These are phyloP conservation scores for Heliconius sara DNA, from an alignment of 2,888 invertebrate species.

Conservation along the genomic window DNA sequence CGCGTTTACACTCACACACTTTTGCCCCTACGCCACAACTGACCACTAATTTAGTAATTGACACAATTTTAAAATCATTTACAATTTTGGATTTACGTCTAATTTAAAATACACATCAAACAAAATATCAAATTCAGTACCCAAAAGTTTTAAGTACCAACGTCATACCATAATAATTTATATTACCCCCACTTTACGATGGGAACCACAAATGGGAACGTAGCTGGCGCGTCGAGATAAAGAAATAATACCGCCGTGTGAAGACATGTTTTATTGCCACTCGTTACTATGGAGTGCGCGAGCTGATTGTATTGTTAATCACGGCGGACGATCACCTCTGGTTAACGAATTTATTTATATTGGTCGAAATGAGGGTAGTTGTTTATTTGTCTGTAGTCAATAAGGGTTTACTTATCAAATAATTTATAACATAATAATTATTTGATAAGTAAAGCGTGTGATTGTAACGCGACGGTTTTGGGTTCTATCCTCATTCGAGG, in stretches of 20 bases:
- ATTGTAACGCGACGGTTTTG: too few relatives aligned
- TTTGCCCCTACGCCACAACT: too few relatives aligned
- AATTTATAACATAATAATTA: too few relatives aligned
- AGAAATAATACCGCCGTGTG: constrained; percentile 72
- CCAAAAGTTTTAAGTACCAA: constrained; percentile 52
- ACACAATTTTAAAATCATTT: neutral
- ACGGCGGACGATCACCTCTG: constrained; percentile 47
- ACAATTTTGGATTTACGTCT: neutral
- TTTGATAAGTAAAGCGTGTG: too few relatives aligned
- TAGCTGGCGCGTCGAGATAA: constrained; percentile 72
- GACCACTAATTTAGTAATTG: too few relatives aligned
- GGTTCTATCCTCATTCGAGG: too few relatives aligned
- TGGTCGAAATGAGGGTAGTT: neutral
- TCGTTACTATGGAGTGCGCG: constrained; percentile 50
- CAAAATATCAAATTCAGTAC: neutral
- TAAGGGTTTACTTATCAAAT: too few relatives aligned
- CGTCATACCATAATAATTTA: constrained; percentile 67
- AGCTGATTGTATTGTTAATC: constrained; percentile 50
- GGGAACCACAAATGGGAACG: constrained; percentile 71
- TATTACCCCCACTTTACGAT: constrained; percentile 66
- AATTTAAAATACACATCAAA: neutral
- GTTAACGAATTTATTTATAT: constrained; percentile 31
- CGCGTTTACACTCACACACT: too few relatives aligned
- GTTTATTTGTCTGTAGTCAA: neutral
- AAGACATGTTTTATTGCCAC: constrained; percentile 59